Percentiles rank a stretch among this genome's conserved stretches.
phyloP scores from a whole-genome alignment of 35 echinoderm and acorn worm species.

The Strongylocentrotus purpuratus region DNA sequence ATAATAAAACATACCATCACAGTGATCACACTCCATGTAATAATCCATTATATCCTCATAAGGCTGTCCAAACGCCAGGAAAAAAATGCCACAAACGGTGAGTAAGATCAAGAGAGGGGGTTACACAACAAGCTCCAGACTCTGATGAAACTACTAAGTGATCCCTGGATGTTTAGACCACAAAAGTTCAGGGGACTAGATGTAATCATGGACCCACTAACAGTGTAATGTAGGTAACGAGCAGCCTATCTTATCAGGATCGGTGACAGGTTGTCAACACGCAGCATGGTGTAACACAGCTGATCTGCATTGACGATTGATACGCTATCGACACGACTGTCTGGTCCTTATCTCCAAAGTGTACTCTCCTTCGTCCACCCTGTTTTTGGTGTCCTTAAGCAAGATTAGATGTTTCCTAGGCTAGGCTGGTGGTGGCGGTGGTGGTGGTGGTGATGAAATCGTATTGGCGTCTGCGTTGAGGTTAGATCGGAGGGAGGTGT shows the following conservation, averaged over 20 bases:
- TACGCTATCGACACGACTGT: not conserved
- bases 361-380: not conserved
- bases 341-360: not conserved
- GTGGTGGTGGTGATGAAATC: not conserved
- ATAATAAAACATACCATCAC: not conserved
- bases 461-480: not conserved
- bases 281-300: not conserved
- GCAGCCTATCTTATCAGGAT: not conserved
- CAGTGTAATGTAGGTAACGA: not conserved
- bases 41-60: conserved; percentile 8
- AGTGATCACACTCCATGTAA: conserved; percentile 1
- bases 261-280: not conserved
- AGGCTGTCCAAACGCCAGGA: not conserved
- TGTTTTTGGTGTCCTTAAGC: not conserved
- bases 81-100: not conserved
- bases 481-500: not conserved
- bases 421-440: not conserved
- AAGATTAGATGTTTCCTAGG: not conserved
- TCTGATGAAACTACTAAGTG: not conserved
- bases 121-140: not conserved
- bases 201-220: no score
- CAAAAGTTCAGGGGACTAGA: not conserved
- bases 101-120: not conserved
- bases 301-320: not conserved
- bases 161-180: not conserved